Evolutionary conservation across 2,113 vertebrate species (phyloP), one percentile per base, ranked within the genome.

Genomic region (Rhombomys opimus): DNA sequence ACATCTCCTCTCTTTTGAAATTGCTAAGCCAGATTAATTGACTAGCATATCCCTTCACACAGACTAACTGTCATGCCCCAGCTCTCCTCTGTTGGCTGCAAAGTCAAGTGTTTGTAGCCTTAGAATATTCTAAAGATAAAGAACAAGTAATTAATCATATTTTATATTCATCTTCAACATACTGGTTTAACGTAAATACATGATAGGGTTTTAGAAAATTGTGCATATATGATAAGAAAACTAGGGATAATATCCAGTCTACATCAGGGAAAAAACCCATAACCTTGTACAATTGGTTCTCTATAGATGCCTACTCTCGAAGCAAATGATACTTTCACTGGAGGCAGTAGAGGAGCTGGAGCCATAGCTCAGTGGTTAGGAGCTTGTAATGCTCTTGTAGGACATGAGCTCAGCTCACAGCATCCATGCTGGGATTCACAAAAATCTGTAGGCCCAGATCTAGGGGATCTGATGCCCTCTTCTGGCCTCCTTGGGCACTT

Each of bases 81-180:
- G 46, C 46, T 46, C 46, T 46, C 46, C 46, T 46, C 46, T 46
- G 46, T 5, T 46, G 46, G 46, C 46, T 46, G 86, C 35, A 57
- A 59, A 75, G 54, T 67, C 75, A 85, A 77, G 13, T 20, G 6
- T 9, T 82, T 10, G 38, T 6, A 73, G 7, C 23, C 8, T 89
- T 87, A 89, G 57, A 93, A 85, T 14, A 32, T n/a, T 85, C 35
- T 73, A 77, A 82, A 30, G 87, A 65, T 41, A 87, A 87, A 41
- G 20, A 96, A 91, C 89, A 90, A 90, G 54, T 67, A 63, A 11
- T 87, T 76, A 73, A 68, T 92, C 27, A 77, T 70, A 38, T 30
- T 87, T 61, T 2, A 17, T 46, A 85, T 61, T 2, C 17, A 38
- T 80, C 18, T 41, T 38, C 14, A 85, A n/a, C 30, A 72, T 81